Conservation (phyloP, 2,797 vertebrate genomes). For the Anabas testudineus region DNA sequence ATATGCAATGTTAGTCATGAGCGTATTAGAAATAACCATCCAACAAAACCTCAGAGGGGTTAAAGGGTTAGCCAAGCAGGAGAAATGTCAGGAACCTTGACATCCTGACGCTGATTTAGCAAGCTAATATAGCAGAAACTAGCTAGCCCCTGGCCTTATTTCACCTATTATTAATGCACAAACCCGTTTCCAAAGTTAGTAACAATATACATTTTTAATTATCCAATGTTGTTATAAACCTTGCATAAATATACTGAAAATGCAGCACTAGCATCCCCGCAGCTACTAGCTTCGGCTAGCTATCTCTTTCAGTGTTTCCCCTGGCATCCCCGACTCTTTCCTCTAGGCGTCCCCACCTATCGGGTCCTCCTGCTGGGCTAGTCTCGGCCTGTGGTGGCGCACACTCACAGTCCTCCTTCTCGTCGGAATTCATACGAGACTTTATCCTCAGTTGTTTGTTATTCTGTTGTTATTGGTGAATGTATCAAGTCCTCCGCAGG, state of each 20-base stretch:
- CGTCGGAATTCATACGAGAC: slow-evolving; percentile 87
- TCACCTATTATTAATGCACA: background rate
- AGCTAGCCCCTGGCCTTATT: slow-evolving; percentile 20
- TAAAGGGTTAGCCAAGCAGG: background rate
- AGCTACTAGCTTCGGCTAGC: slow-evolving; percentile 26
- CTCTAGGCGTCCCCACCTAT: slow-evolving; percentile 74
- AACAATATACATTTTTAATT: background rate
- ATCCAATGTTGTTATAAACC: background rate
- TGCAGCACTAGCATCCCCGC: background rate
- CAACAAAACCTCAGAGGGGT: no score
- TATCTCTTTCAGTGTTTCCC: slow-evolving; percentile 3
- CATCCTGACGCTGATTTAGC: slow-evolving; percentile 49
- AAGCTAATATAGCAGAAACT: slow-evolving; percentile 45
- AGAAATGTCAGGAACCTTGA: slow-evolving; percentile 30
- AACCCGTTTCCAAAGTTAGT: background rate
- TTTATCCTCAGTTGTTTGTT: slow-evolving; percentile 75
- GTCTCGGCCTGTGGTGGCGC: slow-evolving; percentile 86
- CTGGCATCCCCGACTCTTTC: slow-evolving; percentile 67
- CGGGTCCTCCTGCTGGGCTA: slow-evolving; percentile 75
- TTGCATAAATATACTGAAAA: background rate
- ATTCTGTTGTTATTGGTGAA: slow-evolving; percentile 63
- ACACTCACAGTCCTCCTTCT: slow-evolving; percentile 87
- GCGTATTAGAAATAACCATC: rapidly evolving
- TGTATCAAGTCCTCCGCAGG: slow-evolving; percentile 51
- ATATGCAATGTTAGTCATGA: background rate